Conservation (phyloP, 1,140 invertebrate genomes). For the Druon quercuslanigerum region DNA sequence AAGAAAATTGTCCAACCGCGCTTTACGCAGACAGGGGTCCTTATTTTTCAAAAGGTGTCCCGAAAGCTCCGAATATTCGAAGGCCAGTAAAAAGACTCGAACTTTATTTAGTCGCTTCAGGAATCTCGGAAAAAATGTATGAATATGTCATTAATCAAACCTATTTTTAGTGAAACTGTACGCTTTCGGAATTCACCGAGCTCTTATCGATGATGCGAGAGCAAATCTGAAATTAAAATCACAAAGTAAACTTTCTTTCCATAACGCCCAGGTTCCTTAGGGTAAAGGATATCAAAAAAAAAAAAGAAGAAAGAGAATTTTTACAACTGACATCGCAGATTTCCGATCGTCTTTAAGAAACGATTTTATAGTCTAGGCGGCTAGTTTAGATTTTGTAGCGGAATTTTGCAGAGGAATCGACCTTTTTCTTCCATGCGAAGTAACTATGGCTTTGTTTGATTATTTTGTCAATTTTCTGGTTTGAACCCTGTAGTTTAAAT, state of each 20-base stretch:
- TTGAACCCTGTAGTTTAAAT: too few relatives aligned
- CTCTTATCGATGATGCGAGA: conserved; percentile 26
- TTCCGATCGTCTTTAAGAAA: too few relatives aligned
- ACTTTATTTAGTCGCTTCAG: conserved; percentile 17
- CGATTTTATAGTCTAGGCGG: too few relatives aligned
- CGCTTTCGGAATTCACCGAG: not conserved
- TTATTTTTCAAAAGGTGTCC: not conserved
- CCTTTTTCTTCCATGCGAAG: too few relatives aligned
- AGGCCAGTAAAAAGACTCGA: conserved; percentile 23
- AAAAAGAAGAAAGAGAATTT: not conserved
- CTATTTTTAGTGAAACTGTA: conserved; percentile 23
- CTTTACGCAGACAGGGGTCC: conserved; percentile 7
- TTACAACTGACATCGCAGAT: too few relatives aligned
- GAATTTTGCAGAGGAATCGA: too few relatives aligned
- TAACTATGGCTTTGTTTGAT: too few relatives aligned
- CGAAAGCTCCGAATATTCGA: conserved; percentile 21
- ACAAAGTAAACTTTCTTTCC: not conserved
- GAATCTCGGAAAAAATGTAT: conserved; percentile 20
- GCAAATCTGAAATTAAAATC: not conserved
- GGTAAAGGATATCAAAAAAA: not conserved
- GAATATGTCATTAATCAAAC: conserved; percentile 19
- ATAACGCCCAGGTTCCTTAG: not conserved
- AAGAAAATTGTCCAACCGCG: not conserved
- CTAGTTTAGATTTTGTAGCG: too few relatives aligned
- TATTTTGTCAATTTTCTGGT: too few relatives aligned